Conservation (phyloP, 2,888 invertebrate species). For the Chymomyza caudatula region DNA sequence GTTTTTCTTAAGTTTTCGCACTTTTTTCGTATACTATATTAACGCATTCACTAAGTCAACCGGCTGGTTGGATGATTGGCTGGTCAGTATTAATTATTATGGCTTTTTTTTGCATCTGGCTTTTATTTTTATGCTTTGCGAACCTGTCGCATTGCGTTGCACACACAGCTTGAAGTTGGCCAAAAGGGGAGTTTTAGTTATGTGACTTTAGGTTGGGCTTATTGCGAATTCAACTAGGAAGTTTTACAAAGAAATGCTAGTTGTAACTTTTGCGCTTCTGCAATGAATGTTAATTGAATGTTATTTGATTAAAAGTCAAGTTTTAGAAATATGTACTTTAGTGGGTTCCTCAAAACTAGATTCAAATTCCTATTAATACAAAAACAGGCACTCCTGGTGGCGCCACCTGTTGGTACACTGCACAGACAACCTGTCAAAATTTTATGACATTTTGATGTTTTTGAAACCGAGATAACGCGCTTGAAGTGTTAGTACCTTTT, state of each 20-base stretch:
- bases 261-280: neutral
- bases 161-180: conserved; percentile 24
- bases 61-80: conserved; percentile 34
- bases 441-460: too few species aligned
- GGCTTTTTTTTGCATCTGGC: conserved; percentile 28
- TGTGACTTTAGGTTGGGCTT: neutral
- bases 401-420: too few species aligned
- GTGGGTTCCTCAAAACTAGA: too few species aligned
- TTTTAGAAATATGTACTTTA: too few species aligned
- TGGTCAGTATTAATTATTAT: conserved; percentile 56
- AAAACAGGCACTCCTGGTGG: too few species aligned
- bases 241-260: neutral
- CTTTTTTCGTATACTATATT: conserved; percentile 22
- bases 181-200: neutral
- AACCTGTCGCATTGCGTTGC: conserved; percentile 60
- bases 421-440: too few species aligned
- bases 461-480: too few species aligned
- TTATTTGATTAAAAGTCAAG: too few species aligned
- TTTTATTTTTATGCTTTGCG: conserved; percentile 31
- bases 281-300: neutral
- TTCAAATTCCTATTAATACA: too few species aligned
- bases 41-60: neutral
- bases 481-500: too few species aligned
- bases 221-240: neutral
- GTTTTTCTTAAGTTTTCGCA: conserved; percentile 59